Percentiles rank a stretch among this genome's conserved stretches.
phyloP scores from a whole-genome alignment of 2,888 invertebrate species.

The Eupithecia centaureata region DNA sequence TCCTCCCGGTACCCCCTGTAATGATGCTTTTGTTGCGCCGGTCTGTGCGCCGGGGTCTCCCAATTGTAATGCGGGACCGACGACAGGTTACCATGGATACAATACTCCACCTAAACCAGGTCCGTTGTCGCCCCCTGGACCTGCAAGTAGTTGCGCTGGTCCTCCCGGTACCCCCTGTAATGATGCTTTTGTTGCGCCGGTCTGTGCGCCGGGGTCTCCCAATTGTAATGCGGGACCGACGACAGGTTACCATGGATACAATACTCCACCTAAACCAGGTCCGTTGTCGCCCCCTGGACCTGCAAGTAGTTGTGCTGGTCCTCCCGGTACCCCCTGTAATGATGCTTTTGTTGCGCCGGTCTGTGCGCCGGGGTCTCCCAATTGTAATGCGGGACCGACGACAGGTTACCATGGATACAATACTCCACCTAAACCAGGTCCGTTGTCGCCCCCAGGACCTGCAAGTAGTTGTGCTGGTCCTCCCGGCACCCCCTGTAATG shows the following conservation, averaged over 20 bases:
- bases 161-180: constrained; percentile 14
- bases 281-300: neutral
- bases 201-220: constrained; percentile 30
- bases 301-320: neutral
- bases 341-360: constrained; percentile 18
- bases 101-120: neutral
- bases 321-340: constrained; percentile 14
- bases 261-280: constrained; percentile 3
- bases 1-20: constrained; percentile 14
- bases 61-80: constrained; percentile 23
- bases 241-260: neutral
- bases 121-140: neutral
- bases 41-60: constrained; percentile 30
- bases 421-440: neutral
- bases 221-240: constrained; percentile 24
- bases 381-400: constrained; percentile 19
- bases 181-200: constrained; percentile 6
- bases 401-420: constrained; percentile 2
- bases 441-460: neutral
- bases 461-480: neutral
- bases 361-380: constrained; percentile 28
- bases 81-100: neutral
- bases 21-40: constrained; percentile 8
- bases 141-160: constrained; percentile 17
- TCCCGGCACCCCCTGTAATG: neutral